These are phyloP conservation scores for Lophius americanus DNA, from an alignment of 2,797 vertebrate species.

Conservation along the genomic window DNA sequence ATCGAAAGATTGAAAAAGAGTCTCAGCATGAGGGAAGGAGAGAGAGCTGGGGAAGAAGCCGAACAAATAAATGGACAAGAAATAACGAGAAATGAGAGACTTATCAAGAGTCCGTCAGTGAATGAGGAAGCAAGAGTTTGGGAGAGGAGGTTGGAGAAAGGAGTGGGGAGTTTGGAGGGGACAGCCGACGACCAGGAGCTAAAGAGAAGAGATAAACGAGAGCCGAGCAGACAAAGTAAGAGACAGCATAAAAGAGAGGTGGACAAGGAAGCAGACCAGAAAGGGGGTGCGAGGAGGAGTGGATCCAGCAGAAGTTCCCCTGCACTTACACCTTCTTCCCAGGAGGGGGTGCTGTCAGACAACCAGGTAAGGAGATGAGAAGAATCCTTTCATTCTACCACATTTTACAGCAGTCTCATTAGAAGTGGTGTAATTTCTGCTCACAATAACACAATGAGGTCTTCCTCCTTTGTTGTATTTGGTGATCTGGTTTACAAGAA, in stretches of 20 bases:
- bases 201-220: slow-evolving; percentile 57
- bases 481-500: too few species aligned
- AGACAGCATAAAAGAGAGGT: slow-evolving; percentile 62
- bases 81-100: slow-evolving; percentile 42
- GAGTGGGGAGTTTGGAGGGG: slow-evolving; percentile 50
- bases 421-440: too few species aligned
- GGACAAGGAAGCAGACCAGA: slow-evolving; percentile 54
- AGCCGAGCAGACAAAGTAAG: slow-evolving; percentile 58
- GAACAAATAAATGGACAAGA: slow-evolving; percentile 59
- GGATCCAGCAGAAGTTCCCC: slow-evolving; percentile 63
- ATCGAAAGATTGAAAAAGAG: slow-evolving; percentile 46
- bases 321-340: slow-evolving; percentile 67
- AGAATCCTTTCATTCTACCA: background rate
- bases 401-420: too few species aligned
- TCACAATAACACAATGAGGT: too few species aligned
- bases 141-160: slow-evolving; percentile 52
- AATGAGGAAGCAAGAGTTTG: slow-evolving; percentile 46
- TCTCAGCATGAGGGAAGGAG: slow-evolving; percentile 28
- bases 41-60: slow-evolving; percentile 37
- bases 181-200: slow-evolving; percentile 36
- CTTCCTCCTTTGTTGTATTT: too few species aligned
- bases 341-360: slow-evolving; percentile 74
- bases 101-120: slow-evolving; percentile 41
- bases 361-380: slow-evolving; percentile 71
- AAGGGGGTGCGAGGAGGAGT: slow-evolving; percentile 45